Evolutionary conservation across 2,113 vertebrate genomes (phyloP).

Genomic region (Passer montanus): DNA sequence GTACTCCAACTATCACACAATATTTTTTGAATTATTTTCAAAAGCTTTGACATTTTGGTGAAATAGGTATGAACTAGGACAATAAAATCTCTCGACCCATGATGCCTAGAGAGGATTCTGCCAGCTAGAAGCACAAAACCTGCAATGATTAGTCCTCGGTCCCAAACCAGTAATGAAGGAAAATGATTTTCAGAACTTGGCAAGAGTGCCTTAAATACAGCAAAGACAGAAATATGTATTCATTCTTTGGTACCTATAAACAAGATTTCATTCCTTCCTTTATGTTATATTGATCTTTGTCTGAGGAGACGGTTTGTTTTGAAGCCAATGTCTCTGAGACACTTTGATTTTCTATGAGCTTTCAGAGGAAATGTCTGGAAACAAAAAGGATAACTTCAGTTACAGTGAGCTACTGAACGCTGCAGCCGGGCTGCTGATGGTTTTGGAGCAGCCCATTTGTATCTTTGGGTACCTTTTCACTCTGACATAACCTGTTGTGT

Average conservation of each 20-base stretch:
- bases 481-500: background rate
- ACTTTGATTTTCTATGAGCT: background rate
- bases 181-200: background rate
- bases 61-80: background rate
- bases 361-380: background rate
- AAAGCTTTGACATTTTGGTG: background rate
- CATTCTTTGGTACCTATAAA: background rate
- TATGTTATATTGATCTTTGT: background rate
- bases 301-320: background rate
- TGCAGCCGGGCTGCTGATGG: background rate
- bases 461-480: background rate
- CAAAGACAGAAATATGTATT: background rate
- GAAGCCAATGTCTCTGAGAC: background rate
- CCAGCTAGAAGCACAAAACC: background rate
- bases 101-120: background rate
- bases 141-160: background rate
- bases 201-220: background rate
- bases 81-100: background rate
- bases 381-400: background rate
- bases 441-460: background rate
- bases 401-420: rapidly evolving
- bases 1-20: background rate
- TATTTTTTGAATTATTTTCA: background rate
- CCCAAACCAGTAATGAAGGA: background rate
- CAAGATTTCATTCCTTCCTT: background rate